phyloP scores from a whole-genome alignment of 2,113 vertebrate species.

The Oryctolagus cuniculus region mOryCun1.1 NC_091432.1:115851501-115852000 shows the following conservation, averaged over 20 bases:
- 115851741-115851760: not conserved
- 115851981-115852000: not conserved
- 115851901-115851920: not conserved
- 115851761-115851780: not conserved
- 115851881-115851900: not conserved
- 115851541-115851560: not conserved
- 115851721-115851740: not conserved
- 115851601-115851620: not conserved
- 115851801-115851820: not conserved
- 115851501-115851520: not conserved
- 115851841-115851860: not conserved
- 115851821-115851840: not conserved
- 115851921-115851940: not conserved
- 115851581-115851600: not conserved
- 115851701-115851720: not conserved
- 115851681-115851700: not conserved
- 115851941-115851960: not conserved
- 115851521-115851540: not conserved
- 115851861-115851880: not conserved
- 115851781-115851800: no score
- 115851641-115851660: not conserved
- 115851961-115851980: accelerated
- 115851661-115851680: no score
- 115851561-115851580: not conserved
- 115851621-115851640: not conserved